phyloP scores from a whole-genome alignment of 2,113 vertebrate species.

The Isichthys henryi region DNA sequence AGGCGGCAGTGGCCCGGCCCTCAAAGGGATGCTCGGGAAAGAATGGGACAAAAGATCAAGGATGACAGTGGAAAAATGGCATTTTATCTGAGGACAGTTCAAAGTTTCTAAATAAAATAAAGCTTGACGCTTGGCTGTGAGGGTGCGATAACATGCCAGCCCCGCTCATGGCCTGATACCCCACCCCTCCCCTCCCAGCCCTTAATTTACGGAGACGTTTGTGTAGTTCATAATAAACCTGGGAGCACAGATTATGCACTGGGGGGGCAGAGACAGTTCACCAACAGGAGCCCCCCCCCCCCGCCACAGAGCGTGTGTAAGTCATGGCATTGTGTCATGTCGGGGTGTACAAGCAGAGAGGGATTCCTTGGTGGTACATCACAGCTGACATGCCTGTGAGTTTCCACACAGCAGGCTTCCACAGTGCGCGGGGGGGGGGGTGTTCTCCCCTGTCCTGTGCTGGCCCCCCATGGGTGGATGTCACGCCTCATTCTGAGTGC shows the following conservation, averaged over 20 bases:
- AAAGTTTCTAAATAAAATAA: slow-evolving; percentile 81
- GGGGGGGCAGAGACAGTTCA: slow-evolving; percentile 29
- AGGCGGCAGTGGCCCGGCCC: slow-evolving; percentile 60
- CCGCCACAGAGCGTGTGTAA: neutral
- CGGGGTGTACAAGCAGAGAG: slow-evolving; percentile 12
- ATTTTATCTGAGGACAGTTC: slow-evolving; percentile 76
- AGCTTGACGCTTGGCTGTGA: slow-evolving; percentile 64
- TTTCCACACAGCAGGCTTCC: neutral
- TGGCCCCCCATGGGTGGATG: neutral
- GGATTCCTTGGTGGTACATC: slow-evolving; percentile 6
- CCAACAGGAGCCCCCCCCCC: slow-evolving; percentile 22
- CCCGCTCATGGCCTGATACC: slow-evolving; percentile 40
- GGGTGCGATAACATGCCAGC: slow-evolving; percentile 66
- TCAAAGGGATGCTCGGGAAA: slow-evolving; percentile 71
- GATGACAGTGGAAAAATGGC: slow-evolving; percentile 74
- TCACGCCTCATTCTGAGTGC: neutral
- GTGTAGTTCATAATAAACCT: slow-evolving; percentile 55
- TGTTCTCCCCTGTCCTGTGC: neutral
- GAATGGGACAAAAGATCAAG: slow-evolving; percentile 75
- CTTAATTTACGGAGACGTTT: slow-evolving; percentile 53
- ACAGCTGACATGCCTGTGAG: slow-evolving; percentile 7
- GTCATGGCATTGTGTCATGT: slow-evolving; percentile 23
- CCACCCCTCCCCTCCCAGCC: slow-evolving; percentile 35
- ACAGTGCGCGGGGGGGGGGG: neutral
- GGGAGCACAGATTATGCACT: slow-evolving; percentile 50